Evolutionary conservation across 2,797 vertebrate species (phyloP).

Genomic region (Eospalax fontanierii): DNA sequence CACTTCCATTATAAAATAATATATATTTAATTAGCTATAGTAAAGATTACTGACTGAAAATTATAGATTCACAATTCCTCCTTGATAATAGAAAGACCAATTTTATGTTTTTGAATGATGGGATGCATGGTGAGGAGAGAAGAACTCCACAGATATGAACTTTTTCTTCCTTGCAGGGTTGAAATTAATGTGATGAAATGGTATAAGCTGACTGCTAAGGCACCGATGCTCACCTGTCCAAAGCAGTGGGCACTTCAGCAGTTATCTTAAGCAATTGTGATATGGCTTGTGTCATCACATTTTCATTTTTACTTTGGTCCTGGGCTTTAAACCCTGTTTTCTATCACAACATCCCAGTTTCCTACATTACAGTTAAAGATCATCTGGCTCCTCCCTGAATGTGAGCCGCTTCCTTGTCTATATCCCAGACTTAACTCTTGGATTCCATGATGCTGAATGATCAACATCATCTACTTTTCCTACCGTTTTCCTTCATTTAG

Average conservation of each 20-base stretch:
- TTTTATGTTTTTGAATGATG: background rate
- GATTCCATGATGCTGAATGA: background rate
- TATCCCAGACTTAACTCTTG: background rate
- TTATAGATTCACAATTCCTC: background rate
- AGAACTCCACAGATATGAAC: background rate
- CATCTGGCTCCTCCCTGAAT: background rate
- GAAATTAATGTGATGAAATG: background rate
- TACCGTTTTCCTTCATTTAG: background rate
- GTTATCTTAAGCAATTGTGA: background rate
- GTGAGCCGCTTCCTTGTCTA: background rate
- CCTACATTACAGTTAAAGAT: accelerated
- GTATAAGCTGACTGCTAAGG: background rate
- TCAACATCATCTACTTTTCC: background rate
- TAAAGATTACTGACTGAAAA: background rate
- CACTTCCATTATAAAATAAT: background rate
- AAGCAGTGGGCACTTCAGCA: background rate
- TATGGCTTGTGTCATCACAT: background rate
- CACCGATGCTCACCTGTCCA: background rate
- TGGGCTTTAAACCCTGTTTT: background rate
- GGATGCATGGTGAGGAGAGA: background rate
- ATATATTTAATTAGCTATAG: background rate
- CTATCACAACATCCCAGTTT: background rate
- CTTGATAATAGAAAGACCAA: background rate
- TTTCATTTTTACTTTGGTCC: background rate
- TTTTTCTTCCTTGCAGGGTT: background rate